These are phyloP conservation scores for Osmerus eperlanus DNA, from an alignment of 2,113 vertebrate genomes.

Conservation along the genomic window DNA sequence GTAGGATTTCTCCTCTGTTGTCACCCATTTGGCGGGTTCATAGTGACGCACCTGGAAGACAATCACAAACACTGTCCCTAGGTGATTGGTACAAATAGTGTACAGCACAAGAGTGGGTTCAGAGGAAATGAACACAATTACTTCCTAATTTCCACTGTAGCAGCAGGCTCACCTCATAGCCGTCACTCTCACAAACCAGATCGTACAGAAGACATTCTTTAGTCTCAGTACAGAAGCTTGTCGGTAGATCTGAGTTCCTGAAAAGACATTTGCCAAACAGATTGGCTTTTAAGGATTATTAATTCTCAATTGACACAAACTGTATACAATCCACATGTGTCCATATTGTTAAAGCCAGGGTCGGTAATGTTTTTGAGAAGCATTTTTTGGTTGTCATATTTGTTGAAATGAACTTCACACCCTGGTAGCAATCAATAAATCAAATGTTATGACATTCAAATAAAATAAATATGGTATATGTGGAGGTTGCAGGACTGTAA, in stretches of 20 bases:
- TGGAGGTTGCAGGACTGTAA: no score
- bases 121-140: no score
- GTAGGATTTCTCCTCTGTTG: constrained; percentile 32
- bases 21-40: constrained; percentile 60
- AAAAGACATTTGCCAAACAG: background rate
- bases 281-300: background rate
- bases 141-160: background rate
- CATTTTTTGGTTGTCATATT: no score
- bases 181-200: constrained; percentile 40
- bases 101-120: background rate
- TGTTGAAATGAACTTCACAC: no score
- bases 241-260: constrained; percentile 47
- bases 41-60: constrained; percentile 66
- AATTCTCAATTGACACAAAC: background rate
- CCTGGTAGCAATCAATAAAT: no score
- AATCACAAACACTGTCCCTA: background rate
- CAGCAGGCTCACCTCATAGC: constrained; percentile 62
- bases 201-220: constrained; percentile 63
- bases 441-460: no score
- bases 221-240: constrained; percentile 56
- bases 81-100: no score
- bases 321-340: no score
- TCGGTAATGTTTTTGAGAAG: no score
- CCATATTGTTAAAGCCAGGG: no score
- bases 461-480: no score